These are phyloP conservation scores for Jaculus jaculus DNA, from an alignment of 2,113 vertebrate genomes.

Conservation along the genomic window DNA sequence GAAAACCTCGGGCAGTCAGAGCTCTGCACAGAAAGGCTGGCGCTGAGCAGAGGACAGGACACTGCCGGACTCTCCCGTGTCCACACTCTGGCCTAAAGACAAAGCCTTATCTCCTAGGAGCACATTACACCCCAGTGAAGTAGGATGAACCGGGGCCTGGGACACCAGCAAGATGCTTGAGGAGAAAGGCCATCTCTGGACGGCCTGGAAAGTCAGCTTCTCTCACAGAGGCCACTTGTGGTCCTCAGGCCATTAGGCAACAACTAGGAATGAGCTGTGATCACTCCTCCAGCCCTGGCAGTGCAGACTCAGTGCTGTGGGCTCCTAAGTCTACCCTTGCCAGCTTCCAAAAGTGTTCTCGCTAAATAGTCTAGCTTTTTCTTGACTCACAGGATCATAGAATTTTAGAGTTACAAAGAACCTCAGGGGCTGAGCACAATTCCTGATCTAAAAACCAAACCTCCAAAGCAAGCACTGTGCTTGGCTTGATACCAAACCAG, in stretches of 20 bases:
- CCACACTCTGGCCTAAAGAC: not conserved
- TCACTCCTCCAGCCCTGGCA: not conserved
- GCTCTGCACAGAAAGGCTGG: not conserved
- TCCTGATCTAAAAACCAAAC: not conserved
- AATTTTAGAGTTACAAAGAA: not conserved
- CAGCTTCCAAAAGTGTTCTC: not conserved
- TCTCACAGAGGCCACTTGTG: not conserved
- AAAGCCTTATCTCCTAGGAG: not conserved
- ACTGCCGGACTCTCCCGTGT: too few relatives aligned
- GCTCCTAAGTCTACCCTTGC: not conserved
- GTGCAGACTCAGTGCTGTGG: fast-evolving
- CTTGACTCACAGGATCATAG: not conserved
- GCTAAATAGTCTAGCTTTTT: not conserved
- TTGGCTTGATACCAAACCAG: not conserved
- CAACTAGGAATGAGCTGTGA: not conserved
- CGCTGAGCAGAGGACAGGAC: not conserved
- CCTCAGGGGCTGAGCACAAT: not conserved
- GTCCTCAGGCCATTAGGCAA: not conserved
- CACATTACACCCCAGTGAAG: not conserved
- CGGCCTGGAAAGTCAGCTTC: not conserved
- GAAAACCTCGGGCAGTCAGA: not conserved
- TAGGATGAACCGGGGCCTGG: not conserved
- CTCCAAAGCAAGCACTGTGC: not conserved
- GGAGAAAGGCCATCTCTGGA: not conserved
- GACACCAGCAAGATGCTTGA: not conserved